Conservation (phyloP, 2,888 invertebrate genomes). For the Metellina segmentata region DNA sequence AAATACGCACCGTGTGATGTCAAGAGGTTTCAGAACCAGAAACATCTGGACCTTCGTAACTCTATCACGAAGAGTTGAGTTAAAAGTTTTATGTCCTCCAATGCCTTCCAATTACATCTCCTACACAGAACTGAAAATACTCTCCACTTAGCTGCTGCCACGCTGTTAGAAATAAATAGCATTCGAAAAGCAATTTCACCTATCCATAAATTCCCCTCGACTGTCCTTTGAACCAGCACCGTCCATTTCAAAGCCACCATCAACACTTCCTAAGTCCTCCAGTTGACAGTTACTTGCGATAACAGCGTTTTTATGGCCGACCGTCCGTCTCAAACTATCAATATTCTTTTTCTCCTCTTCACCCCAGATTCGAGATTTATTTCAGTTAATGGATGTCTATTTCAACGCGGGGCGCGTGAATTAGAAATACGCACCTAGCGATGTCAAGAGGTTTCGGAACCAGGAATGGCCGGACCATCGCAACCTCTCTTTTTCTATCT, state of each 20-base stretch:
- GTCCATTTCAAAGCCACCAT: conserved; percentile 17
- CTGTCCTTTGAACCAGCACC: neutral
- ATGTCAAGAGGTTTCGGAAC: conserved; percentile 16
- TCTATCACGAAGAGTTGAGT: too few relatives aligned
- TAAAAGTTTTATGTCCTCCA: too few relatives aligned
- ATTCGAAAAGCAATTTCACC: neutral
- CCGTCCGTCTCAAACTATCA: conserved; percentile 26
- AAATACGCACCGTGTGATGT: neutral
- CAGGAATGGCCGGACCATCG: neutral
- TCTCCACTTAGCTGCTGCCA: too few relatives aligned
- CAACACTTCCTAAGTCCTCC: conserved; percentile 34
- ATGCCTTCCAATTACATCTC: too few relatives aligned
- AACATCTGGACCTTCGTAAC: neutral
- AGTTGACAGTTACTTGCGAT: conserved; percentile 55
- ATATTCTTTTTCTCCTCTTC: conserved; percentile 21
- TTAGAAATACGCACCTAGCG: conserved; percentile 9
- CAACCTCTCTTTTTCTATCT: too few relatives aligned
- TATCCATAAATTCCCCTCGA: conserved; percentile 24
- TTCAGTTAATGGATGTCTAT: conserved; percentile 30
- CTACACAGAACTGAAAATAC: too few relatives aligned
- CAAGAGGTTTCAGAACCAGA: conserved; percentile 4
- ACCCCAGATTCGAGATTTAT: conserved; percentile 35
- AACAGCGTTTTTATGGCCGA: conserved; percentile 42
- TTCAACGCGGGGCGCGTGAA: conserved; percentile 21
- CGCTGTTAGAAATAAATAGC: neutral